Evolutionary conservation across 2,113 vertebrate genomes (phyloP), one percentile per base, ranked within the genome.

Genomic region (Mirounga angustirostris): DNA sequence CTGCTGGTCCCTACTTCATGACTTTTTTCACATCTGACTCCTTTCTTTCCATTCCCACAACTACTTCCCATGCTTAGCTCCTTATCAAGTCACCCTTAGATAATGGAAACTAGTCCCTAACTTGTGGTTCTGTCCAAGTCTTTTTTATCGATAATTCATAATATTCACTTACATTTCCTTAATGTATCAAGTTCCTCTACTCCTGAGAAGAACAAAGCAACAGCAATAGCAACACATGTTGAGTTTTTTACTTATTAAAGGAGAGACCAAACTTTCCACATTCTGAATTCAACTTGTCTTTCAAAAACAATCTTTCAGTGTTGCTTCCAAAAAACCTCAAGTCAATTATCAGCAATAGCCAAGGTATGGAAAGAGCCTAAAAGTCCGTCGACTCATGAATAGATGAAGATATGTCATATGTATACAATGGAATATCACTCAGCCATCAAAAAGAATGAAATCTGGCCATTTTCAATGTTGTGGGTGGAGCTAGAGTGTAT

Each of bases 1-100:
- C 28, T 28, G 0, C 1, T 43, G 43, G 2, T 11, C 15, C n/a
- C 21, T 1, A 36, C 4, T 16, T 36, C 2, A 4, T 7, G 24
- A 52, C 7, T 76, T 56, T 67, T 61, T 54, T 78, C n/a, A 26
- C 0, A 43, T 7, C 3, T 28, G 18, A 4, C 14, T 94, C 43
- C 54, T 54, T 28, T 52, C 43, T 65, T 52, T 54, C 9, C 19
- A 33, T 63, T 33, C 9, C 6, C 52, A 24, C 0, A 1, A 7
- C 0, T 24, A 19, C 5, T 80, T 12, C 8, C 40, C 7, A 54
- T 52, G 7, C 15, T 71, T 52, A 56, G 2, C 0, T 78, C 5
- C 19, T 85, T 74, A 50, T 59, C 24, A 91, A 9, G 4, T 58
- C 43, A 52, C 1, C 22, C 28, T 24, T 71, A 36, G 15, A 43